These are phyloP conservation scores for Notolabrus celidotus DNA, from an alignment of 2,797 vertebrate species.

Conservation along the genomic window DNA sequence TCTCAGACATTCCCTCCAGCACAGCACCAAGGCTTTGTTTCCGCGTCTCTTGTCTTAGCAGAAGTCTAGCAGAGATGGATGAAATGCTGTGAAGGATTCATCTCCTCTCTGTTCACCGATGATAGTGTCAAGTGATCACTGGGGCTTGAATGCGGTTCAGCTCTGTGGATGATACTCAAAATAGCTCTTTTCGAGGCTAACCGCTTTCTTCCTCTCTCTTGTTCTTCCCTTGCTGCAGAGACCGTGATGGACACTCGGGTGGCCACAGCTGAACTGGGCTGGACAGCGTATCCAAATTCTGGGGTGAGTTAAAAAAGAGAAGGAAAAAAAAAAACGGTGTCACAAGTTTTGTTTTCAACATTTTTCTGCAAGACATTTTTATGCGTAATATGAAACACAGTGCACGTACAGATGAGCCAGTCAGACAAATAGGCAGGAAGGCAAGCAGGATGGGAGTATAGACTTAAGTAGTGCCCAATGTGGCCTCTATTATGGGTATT, in stretches of 20 bases:
- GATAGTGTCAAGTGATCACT: slow-evolving; percentile 75
- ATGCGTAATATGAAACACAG: slow-evolving; percentile 33
- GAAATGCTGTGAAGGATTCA: slow-evolving; percentile 60
- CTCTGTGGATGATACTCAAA: slow-evolving; percentile 59
- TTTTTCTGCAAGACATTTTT: neutral
- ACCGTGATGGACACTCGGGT: slow-evolving; percentile 98
- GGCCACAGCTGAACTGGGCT: slow-evolving; percentile 97
- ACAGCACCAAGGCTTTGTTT: slow-evolving; percentile 62
- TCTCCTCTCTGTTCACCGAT: slow-evolving; percentile 61
- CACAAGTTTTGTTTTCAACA: slow-evolving; percentile 12
- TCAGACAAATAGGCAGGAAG: slow-evolving; percentile 63
- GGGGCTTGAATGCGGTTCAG: slow-evolving; percentile 66
- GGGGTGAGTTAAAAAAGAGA: slow-evolving; percentile 88
- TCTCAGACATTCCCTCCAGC: slow-evolving; percentile 52
- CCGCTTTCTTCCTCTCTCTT: slow-evolving; percentile 40
- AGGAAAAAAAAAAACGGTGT: neutral
- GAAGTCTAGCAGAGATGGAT: slow-evolving; percentile 60
- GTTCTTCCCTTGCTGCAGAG: slow-evolving; percentile 83
- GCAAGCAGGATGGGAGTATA: slow-evolving; percentile 54
- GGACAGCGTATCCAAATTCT: slow-evolving; percentile 96
- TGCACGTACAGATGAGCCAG: slow-evolving; percentile 24
- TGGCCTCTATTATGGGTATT: slow-evolving; percentile 78
- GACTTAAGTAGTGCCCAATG: slow-evolving; percentile 71
- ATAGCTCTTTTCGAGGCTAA: slow-evolving; percentile 62
- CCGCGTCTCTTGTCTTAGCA: slow-evolving; percentile 58